Evolutionary conservation across 1,140 invertebrate species (phyloP).

Genomic region (Drosophila lowei): DNA sequence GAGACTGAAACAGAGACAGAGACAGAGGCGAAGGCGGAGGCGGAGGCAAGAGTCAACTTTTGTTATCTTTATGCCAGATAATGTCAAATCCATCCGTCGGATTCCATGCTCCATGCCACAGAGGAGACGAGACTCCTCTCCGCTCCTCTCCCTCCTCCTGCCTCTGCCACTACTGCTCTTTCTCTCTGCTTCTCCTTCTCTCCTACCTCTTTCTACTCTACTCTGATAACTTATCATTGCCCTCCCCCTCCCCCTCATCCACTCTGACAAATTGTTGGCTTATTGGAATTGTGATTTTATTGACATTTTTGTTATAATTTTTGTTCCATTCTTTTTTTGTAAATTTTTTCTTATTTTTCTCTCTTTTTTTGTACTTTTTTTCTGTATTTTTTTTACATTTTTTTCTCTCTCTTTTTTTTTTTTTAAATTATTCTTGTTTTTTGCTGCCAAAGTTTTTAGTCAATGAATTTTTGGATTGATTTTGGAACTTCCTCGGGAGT

Average conservation of each 20-base stretch:
- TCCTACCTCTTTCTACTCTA: neutral
- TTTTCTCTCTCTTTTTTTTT: neutral
- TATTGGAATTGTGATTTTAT: slow-evolving; percentile 64
- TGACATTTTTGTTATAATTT: slow-evolving; percentile 55
- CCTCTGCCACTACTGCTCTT: no score
- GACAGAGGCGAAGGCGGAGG: slow-evolving; percentile 62
- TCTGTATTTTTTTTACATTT: neutral
- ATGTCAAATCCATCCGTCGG: slow-evolving; percentile 70
- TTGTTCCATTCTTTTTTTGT: neutral
- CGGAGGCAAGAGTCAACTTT: slow-evolving; percentile 73
- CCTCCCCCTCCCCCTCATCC: neutral
- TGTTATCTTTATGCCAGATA: slow-evolving; percentile 79
- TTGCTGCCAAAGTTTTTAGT: slow-evolving; percentile 26
- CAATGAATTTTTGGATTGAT: slow-evolving; percentile 40
- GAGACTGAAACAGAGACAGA: slow-evolving; percentile 20
- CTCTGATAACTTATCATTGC: slow-evolving; percentile 60
- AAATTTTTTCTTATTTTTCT: no score
- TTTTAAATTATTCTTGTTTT: slow-evolving; percentile 6
- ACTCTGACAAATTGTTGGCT: slow-evolving; percentile 51
- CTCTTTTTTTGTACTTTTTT: neutral
- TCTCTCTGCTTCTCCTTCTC: slow-evolving; percentile 9
- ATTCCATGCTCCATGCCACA: slow-evolving; percentile 3
- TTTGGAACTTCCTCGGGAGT: neutral
- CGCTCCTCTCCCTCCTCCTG: no score
- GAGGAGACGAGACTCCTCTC: no score